Conservation (phyloP, 2,113 vertebrate species). For the Scophthalmus maximus region DNA sequence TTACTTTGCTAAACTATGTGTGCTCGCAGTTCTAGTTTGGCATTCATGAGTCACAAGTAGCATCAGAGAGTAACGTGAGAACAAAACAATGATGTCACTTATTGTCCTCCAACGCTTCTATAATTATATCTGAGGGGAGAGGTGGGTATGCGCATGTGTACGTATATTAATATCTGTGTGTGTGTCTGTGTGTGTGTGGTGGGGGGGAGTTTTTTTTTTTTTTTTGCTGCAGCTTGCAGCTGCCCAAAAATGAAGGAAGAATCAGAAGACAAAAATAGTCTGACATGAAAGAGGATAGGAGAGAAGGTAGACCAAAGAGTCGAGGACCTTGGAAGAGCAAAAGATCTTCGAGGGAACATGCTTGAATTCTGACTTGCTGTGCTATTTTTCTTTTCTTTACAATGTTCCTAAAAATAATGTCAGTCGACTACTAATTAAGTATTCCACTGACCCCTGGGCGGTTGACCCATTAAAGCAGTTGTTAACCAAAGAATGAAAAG, state of each 20-base stretch:
- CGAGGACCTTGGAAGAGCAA: constrained; percentile 17
- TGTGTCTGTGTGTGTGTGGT: constrained; percentile 10
- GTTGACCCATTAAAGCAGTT: neutral
- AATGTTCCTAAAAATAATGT: neutral
- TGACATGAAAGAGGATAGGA: constrained; percentile 73
- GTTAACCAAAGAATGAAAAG: neutral
- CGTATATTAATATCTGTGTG: constrained; percentile 1
- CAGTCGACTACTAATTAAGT: neutral
- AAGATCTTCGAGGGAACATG: constrained; percentile 9
- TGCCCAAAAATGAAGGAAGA: constrained; percentile 77
- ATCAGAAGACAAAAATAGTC: constrained; percentile 73
- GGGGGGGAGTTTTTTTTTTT: constrained; percentile 21
- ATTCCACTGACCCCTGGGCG: neutral
- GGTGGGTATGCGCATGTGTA: neutral
- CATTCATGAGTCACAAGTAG: constrained; percentile 37
- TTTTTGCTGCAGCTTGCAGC: constrained; percentile 68
- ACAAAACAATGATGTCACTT: constrained; percentile 69
- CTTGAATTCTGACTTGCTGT: constrained; percentile 2
- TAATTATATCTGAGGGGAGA: constrained; percentile 55
- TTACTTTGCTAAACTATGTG: neutral
- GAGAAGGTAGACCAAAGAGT: constrained; percentile 57
- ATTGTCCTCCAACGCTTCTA: constrained; percentile 68
- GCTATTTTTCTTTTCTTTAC: too few species aligned
- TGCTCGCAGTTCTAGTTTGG: constrained; percentile 14
- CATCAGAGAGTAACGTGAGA: constrained; percentile 50